Evolutionary conservation across 2,113 vertebrate species (phyloP), one percentile per base, ranked within the genome.

Genomic region (Proteles cristata): DNA sequence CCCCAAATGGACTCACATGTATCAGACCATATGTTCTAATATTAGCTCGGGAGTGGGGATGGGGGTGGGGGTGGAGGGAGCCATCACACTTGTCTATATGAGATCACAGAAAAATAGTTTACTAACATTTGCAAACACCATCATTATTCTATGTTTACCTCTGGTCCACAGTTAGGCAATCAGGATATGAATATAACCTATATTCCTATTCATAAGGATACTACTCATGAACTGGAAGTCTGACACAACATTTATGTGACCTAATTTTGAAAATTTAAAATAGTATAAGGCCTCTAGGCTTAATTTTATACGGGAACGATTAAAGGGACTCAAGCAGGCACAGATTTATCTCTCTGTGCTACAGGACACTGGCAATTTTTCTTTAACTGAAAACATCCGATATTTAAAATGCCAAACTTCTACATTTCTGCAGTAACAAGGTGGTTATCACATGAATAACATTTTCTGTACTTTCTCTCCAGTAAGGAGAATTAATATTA

Each of bases 221-320:
- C 45, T 55, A 77, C 21, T 84, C 81, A 94, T 43, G 80, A 87
- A 94, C 15, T 33, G 1, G 4, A 94, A 88, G 81, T 69, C 84
- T 87, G 66, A 84, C n/a, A n/a, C 63, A 96, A 94, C n/a, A 86
- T 88, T 50, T 82, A 90, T 1, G 33, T 93, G 90, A 97, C 94
- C 95, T 88, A 91, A 93, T 98, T 97, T 85, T 92, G 45, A 82
- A 92, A 55, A 26, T 79, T 81, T 86, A 82, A 97, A 97, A 83
- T 86, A 91, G 88, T 71, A 31, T 69, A 88, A 91, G 48, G 84
- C 73, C 88, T 94, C 83, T 25, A 68, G 74, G 90, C 92, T 96
- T 96, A 50, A 76, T 84, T 96, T 94, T 87, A 25, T 81, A 76
- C 63, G 7, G 39, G 83, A 48, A 95, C 92, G 17, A 77, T 74